A percentile compares a stretch with the other conserved stretches of the same genome.
Evolutionary conservation across 2,797 vertebrate genomes (phyloP).

Genomic region (Gymnothorax reevesii): DNA sequence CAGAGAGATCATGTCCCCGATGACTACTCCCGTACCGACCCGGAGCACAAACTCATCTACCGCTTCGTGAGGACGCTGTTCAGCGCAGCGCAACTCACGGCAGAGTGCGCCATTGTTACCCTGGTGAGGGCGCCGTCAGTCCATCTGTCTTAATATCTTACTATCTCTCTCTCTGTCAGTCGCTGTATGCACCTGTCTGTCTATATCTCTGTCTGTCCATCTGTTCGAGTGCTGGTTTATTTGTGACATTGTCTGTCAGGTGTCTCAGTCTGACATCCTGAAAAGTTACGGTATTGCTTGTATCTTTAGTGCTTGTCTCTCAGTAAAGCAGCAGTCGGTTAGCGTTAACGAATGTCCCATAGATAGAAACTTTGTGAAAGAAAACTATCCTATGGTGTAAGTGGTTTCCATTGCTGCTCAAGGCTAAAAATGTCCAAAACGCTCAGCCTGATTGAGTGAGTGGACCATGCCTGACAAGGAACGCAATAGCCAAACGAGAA

Average conservation of each 20-base stretch:
- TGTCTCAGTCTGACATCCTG: not conserved
- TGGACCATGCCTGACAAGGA: no score
- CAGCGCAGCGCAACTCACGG: conserved; percentile 79
- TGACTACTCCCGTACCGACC: conserved; percentile 79
- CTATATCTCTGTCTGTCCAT: not conserved
- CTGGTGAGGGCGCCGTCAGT: conserved; percentile 67
- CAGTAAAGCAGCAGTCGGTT: not conserved
- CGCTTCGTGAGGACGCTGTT: conserved; percentile 82
- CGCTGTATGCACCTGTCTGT: not conserved
- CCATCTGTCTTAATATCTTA: not conserved
- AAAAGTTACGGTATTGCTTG: not conserved
- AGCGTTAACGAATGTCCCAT: no score
- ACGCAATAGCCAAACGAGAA: no score
- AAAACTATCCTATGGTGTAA: no score
- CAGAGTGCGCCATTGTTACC: conserved; percentile 83
- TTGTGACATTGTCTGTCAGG: not conserved
- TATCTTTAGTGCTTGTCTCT: not conserved
- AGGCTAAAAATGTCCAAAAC: no score
- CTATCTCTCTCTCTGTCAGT: not conserved
- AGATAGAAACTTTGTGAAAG: no score
- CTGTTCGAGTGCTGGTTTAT: not conserved
- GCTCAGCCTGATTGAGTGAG: no score
- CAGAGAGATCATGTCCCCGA: conserved; percentile 77
- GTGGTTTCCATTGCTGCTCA: no score
- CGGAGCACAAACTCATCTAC: conserved; percentile 84